A percentile compares a stretch with the other conserved stretches of the same genome.
phyloP scores from a whole-genome alignment of 2,888 invertebrate genomes.

The Syrphus vitripennis region DNA sequence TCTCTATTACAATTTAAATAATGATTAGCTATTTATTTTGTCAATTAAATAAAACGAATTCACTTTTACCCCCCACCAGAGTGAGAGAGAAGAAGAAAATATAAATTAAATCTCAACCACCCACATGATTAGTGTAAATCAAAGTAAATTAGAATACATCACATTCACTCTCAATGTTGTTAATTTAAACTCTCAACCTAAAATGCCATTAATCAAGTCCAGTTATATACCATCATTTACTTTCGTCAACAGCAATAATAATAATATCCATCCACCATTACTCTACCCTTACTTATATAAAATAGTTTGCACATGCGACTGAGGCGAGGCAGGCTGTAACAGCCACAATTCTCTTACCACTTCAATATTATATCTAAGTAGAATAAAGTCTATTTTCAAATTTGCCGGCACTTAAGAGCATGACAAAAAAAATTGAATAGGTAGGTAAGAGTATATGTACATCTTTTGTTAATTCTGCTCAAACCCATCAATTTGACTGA shows the following conservation, averaged over 20 bases:
- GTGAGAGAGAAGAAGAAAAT: background rate
- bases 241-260: slow-evolving; percentile 4
- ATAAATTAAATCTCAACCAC: slow-evolving; percentile 59
- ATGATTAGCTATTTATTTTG: background rate
- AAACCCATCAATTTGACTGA: background rate
- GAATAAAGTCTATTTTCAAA: slow-evolving; percentile 41
- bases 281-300: background rate
- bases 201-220: slow-evolving; percentile 66
- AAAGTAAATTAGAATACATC: slow-evolving; percentile 61
- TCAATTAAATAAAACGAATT: background rate
- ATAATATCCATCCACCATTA: slow-evolving; percentile 9
- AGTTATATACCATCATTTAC: slow-evolving; percentile 45
- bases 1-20: background rate
- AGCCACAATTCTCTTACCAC: background rate
- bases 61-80: slow-evolving; percentile 14
- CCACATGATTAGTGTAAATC: slow-evolving; percentile 62
- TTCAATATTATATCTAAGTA: slow-evolving; percentile 33
- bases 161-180: slow-evolving; percentile 36
- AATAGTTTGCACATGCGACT: background rate
- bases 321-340: too few relatives aligned
- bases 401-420: slow-evolving; percentile 33
- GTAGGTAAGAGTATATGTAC: background rate
- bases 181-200: slow-evolving; percentile 56
- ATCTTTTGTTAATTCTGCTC: background rate
- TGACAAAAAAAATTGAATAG: too few relatives aligned